Evolutionary conservation across 1,140 invertebrate species (phyloP), one percentile per base, ranked within the genome.

Genomic region (Stegodyphus mimosarum): DNA sequence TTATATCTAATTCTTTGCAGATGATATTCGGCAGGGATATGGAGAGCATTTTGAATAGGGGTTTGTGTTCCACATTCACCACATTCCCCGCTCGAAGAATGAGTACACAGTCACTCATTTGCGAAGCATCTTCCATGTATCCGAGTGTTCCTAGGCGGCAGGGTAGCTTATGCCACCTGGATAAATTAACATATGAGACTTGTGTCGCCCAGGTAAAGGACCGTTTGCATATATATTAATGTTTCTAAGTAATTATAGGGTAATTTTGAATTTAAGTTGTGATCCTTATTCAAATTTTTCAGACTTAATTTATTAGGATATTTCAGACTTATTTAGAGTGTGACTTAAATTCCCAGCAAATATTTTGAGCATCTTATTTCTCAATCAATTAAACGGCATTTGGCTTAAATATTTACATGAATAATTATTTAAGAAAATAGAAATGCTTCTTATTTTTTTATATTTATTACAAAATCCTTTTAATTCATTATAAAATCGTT

Each of bases 71-170:
- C 2, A 60, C 81, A 10, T 84, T 69, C 66, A 75, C 81, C 1
- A 76, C 81, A 2, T 52, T 84, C 6, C 81, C 81, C 2, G 50
- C 49, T 7, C 67, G 81, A 55, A 69, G 72, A 52, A 84, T 67
- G 51, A 83, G 80, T 10, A 67, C 80, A 2, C 72, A 73, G 60
- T 83, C 80, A 48, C 10, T 83, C 2, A 66, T 83, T 33, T 83
- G 80, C 49, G 81, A 84, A 60, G 72, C 81, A 0, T 70, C 73
- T 11, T 75, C 81, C 0, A 6, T 76, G 11, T 84, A 75, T 50
- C 70, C 80, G 1, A 75, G 72, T 18, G 63, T 75, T 11, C 79
- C 79, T 5, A 81, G 79, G n/a, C 72, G 81, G 1, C 81, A 84
- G 55, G 81, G 81, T 9, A 84, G 81, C 18, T 55, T 75, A n/a